Evolutionary conservation across 1,140 invertebrate species (phyloP).

Genomic region (Neodiprion lecontei): DNA sequence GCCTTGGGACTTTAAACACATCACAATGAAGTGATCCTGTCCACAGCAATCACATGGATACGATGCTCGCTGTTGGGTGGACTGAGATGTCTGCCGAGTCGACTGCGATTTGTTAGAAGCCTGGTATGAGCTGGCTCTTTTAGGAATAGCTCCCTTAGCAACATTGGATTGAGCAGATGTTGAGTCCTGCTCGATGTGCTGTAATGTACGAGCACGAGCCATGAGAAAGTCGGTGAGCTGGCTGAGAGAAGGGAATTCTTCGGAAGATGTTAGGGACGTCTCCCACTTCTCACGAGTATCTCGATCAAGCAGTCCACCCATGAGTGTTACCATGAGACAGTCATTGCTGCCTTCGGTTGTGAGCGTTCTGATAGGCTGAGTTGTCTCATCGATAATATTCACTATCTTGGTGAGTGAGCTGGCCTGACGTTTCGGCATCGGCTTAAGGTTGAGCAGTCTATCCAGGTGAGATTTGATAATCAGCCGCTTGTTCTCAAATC

Average conservation of each 20-base stretch:
- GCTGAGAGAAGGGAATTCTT: conserved; percentile 1
- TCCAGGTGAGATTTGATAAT: conserved; percentile 9
- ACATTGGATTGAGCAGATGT: neutral
- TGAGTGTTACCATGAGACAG: conserved; percentile 11
- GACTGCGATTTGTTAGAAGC: neutral
- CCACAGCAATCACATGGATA: too few species aligned
- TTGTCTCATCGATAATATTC: neutral
- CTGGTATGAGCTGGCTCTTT: too few species aligned
- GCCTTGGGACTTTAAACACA: neutral
- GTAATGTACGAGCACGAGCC: neutral
- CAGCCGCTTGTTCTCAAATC: conserved; percentile 22
- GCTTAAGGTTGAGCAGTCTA: neutral
- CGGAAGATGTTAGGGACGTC: conserved; percentile 9
- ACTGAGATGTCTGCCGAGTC: neutral
- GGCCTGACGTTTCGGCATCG: neutral
- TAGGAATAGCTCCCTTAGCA: too few species aligned
- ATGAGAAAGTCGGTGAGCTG: conserved; percentile 13
- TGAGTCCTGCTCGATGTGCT: neutral
- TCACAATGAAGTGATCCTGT: too few species aligned
- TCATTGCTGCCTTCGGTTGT: conserved; percentile 6
- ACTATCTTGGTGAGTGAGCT: neutral
- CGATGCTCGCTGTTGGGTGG: neutral
- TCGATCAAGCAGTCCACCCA: conserved; percentile 11
- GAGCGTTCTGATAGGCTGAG: neutral
- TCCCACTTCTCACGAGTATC: conserved; percentile 17